Conservation (phyloP, 1,140 invertebrate genomes). For the Leptopilina clavipes region DNA sequence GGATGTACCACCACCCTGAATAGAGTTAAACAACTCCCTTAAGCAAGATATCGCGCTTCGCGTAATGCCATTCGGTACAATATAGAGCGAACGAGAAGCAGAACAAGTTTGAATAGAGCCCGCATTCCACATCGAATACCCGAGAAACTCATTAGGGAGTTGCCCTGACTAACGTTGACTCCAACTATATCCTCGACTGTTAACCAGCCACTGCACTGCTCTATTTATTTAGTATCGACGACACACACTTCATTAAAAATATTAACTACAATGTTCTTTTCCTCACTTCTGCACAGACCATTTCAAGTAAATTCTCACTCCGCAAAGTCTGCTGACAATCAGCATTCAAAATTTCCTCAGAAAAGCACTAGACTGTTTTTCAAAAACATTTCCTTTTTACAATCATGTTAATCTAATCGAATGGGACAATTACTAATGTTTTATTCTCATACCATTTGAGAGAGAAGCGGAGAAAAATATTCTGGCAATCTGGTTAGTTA, state of each 20-base stretch:
- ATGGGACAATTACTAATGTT: too few relatives aligned
- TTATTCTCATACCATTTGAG: too few relatives aligned
- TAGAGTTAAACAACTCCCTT: slow-evolving; percentile 49
- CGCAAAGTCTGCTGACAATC: too few relatives aligned
- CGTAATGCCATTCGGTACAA: slow-evolving; percentile 45
- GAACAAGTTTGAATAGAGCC: slow-evolving; percentile 66
- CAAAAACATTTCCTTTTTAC: too few relatives aligned
- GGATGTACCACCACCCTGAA: slow-evolving; percentile 5
- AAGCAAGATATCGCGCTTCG: slow-evolving; percentile 52
- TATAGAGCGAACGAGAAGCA: slow-evolving; percentile 51
- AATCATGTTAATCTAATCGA: too few relatives aligned
- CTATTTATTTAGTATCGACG: slow-evolving; percentile 29
- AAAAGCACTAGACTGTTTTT: too few relatives aligned
- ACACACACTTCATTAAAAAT: not conserved
- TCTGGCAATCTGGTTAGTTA: not conserved
- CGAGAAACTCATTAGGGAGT: slow-evolving; percentile 69
- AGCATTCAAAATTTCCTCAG: too few relatives aligned
- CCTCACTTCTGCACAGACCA: too few relatives aligned
- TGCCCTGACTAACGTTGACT: slow-evolving; percentile 50
- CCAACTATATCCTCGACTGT: slow-evolving; percentile 33
- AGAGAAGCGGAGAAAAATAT: not conserved
- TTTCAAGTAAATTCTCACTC: too few relatives aligned
- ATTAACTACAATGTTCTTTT: not conserved
- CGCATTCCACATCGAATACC: slow-evolving; percentile 68
- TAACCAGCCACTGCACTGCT: slow-evolving; percentile 18